phyloP scores from a whole-genome alignment of 2,797 vertebrate species.

The Phrynocephalus vlangalii region DNA sequence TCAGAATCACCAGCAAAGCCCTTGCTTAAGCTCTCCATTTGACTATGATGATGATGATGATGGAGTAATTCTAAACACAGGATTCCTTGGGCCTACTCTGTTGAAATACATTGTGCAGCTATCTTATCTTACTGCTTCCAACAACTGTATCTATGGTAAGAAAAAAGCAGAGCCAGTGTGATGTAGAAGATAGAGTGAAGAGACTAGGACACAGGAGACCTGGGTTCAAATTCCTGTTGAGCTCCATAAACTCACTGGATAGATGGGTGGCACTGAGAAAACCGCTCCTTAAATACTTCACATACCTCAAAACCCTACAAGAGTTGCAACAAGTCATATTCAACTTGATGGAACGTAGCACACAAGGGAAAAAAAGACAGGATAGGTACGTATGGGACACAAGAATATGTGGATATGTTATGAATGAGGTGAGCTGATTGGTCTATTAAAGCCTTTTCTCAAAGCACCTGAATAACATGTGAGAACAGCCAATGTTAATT shows the following conservation, averaged over 20 bases:
- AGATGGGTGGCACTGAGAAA: no score
- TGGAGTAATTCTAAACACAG: background rate
- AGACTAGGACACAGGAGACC: background rate
- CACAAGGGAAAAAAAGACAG: no score
- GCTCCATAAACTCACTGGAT: no score
- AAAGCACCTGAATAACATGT: conserved; percentile 14
- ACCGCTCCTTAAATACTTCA: no score
- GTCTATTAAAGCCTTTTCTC: background rate
- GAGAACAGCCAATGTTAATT: conserved; percentile 53
- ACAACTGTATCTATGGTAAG: background rate
- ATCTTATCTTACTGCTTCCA: background rate
- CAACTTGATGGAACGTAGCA: no score
- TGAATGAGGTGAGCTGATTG: background rate
- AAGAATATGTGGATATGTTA: background rate
- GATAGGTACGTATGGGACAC: background rate
- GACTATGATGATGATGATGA: background rate
- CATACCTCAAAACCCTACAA: no score
- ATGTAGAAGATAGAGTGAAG: background rate
- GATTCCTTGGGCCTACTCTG: background rate
- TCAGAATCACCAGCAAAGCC: no score
- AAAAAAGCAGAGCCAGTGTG: background rate
- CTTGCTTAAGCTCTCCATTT: background rate
- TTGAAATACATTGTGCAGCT: background rate
- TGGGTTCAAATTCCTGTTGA: no score
- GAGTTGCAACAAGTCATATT: no score